Conservation (phyloP, 2,888 invertebrate genomes). For the Ochropacha duplaris region DNA sequence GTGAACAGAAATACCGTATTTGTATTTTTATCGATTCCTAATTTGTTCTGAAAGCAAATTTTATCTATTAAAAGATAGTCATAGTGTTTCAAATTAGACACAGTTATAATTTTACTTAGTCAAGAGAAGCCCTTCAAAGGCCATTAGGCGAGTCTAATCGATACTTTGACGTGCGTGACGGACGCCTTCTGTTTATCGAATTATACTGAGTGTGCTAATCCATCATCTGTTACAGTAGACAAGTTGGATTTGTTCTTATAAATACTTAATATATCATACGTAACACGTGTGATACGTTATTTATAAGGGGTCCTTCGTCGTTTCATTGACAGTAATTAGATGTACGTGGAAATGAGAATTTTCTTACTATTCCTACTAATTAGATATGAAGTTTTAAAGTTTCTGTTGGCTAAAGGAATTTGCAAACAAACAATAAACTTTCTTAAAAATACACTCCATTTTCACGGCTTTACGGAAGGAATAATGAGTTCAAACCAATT, state of each 20-base stretch:
- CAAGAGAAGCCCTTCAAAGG: constrained; percentile 49
- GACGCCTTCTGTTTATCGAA: constrained; percentile 39
- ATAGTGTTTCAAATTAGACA: constrained; percentile 16
- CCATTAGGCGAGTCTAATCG: constrained; percentile 52
- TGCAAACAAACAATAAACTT: too few relatives aligned
- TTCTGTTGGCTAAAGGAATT: too few relatives aligned
- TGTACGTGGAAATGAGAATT: too few relatives aligned
- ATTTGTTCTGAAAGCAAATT: background rate
- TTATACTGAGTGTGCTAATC: constrained; percentile 37
- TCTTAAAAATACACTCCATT: too few relatives aligned
- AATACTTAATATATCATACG: background rate
- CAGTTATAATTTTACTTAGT: constrained; percentile 36
- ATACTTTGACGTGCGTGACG: constrained; percentile 38
- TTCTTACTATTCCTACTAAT: too few relatives aligned
- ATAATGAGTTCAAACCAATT: background rate
- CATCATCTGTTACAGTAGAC: constrained; percentile 27
- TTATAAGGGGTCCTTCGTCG: background rate
- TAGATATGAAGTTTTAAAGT: too few relatives aligned
- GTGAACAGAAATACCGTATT: background rate
- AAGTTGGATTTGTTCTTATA: background rate
- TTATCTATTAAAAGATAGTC: constrained; percentile 5
- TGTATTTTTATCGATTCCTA: background rate
- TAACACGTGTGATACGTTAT: background rate
- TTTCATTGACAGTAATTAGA: background rate
- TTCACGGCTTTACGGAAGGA: too few relatives aligned